A percentile compares a stretch with the other conserved stretches of the same genome.
phyloP scores from a whole-genome alignment of 1,140 invertebrate genomes.

The Acyrthosiphon pisum region DNA sequence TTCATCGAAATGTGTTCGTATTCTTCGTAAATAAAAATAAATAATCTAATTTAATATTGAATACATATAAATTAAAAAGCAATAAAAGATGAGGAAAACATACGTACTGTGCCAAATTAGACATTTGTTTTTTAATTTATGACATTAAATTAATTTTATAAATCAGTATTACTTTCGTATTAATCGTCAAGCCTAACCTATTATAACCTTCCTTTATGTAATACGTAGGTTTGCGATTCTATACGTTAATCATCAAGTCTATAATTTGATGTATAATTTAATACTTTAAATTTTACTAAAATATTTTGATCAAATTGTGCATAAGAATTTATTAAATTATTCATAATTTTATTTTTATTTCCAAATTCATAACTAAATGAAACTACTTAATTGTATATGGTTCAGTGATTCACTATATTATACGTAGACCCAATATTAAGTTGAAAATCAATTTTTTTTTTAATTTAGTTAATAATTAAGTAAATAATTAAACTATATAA shows the following conservation, averaged over 20 bases:
- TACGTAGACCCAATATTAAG: not conserved
- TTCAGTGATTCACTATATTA: not conserved
- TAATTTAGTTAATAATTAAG: not conserved
- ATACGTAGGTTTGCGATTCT: not conserved
- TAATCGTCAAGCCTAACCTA: not conserved
- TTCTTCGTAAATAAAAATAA: not conserved
- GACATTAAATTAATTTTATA: too few species aligned
- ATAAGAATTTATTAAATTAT: not conserved
- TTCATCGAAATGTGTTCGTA: conserved; percentile 47
- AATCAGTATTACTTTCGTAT: not conserved
- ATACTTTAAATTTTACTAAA: not conserved
- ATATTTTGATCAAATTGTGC: conserved; percentile 15
- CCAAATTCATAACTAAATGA: not conserved
- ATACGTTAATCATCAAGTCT: not conserved
- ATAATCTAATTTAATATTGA: not conserved
- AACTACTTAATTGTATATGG: not conserved
- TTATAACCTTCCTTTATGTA: not conserved
- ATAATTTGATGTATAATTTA: conserved; percentile 5
- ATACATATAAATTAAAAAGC: conserved; percentile 11
- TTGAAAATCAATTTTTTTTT: conserved; percentile 18
- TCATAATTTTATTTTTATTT: conserved; percentile 10
- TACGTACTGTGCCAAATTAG: conserved; percentile 23
- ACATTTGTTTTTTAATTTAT: not conserved
- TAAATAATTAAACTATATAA: conserved; percentile 35
- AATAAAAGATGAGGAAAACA: not conserved